Evolutionary conservation across 2,888 invertebrate species (phyloP), one percentile per base, ranked within the genome.

Genomic region (Drosophila diplacantha): DNA sequence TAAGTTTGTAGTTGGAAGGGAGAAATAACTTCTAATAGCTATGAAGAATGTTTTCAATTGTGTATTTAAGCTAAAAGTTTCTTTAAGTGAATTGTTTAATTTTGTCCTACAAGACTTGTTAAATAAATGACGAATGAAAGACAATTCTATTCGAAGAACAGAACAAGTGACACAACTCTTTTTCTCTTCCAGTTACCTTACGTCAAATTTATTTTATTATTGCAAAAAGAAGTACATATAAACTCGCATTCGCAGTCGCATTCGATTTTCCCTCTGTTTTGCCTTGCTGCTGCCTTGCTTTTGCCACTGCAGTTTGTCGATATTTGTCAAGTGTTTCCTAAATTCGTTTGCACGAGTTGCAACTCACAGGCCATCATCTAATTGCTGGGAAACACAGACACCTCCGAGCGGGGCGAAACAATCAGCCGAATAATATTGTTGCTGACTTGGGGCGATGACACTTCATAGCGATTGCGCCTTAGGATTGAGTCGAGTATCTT

Each of bases 381-480:
- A 81, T 74, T 77, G 80, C 61, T 65, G 73, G 72, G 67, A 73
- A 72, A 67, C 52, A 54, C 50, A 75, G 24, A 26, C 55, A 44
- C 44, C 44, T 44, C 14, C 56, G 56, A 58, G 41, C 41, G 24
- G 54, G 64, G 62, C 58, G 59, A 79, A 70, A 64, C 67, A 68
- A 68, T 64, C 70, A 74, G 64, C 67, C 69, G 53, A 81, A 75
- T 59, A 61, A 74, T 76, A 74, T 80, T 76, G 69, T 55, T 71
- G 69, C 69, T 70, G 74, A 71, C 72, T 71, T 71, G 77, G 66
- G 66, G 68, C 76, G 68, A 74, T 80, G 80, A 73, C 84, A 70
- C 71, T 55, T 66, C 66, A 69, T 71, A 35, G 69, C 70, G 62
- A 69, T 49, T 49, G 69, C 69, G 38, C 29, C 51, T 60, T 22